A percentile compares a stretch with the other conserved stretches of the same genome.
Evolutionary conservation across 2,888 invertebrate genomes (phyloP).

Genomic region (Epistrophe eligans): DNA sequence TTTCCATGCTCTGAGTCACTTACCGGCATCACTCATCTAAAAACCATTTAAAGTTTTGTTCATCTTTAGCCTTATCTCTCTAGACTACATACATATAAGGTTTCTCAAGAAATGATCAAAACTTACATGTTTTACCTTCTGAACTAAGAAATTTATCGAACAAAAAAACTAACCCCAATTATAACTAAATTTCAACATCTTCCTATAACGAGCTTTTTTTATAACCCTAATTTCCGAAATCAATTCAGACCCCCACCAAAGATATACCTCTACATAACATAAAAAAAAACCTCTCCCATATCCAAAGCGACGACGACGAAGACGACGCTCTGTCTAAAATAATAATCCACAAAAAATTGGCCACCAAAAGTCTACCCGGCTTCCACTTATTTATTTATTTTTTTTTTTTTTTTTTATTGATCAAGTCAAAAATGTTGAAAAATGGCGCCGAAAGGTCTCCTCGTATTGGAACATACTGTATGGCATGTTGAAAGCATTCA

Average conservation of each 20-base stretch:
- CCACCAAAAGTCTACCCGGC: conserved; percentile 62
- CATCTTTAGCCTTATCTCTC: not conserved
- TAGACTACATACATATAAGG: not conserved
- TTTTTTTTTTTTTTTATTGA: conserved; percentile 1
- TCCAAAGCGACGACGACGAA: not conserved
- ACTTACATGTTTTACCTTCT: not conserved
- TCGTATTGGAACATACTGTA: not conserved
- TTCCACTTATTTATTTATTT: not conserved
- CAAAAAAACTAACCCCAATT: conserved; percentile 4
- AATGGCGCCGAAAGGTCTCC: conserved; percentile 74
- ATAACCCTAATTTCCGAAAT: conserved; percentile 20
- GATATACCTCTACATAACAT: not conserved
- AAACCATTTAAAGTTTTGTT: not conserved
- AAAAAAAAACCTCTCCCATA: conserved; percentile 11
- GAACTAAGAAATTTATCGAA: not conserved
- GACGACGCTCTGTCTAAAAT: conserved; percentile 51
- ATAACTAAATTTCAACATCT: conserved; percentile 9
- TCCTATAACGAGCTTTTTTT: conserved; percentile 33
- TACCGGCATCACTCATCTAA: not conserved
- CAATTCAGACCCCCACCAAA: conserved; percentile 16
- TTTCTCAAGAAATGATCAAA: not conserved
- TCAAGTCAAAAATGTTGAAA: conserved; percentile 33
- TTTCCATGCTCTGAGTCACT: too few relatives aligned
- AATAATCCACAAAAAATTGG: conserved; percentile 48
- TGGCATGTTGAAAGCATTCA: conserved; percentile 60